phyloP scores from a whole-genome alignment of 2,888 invertebrate genomes.

The Caenorhabditis panamensis region DNA sequence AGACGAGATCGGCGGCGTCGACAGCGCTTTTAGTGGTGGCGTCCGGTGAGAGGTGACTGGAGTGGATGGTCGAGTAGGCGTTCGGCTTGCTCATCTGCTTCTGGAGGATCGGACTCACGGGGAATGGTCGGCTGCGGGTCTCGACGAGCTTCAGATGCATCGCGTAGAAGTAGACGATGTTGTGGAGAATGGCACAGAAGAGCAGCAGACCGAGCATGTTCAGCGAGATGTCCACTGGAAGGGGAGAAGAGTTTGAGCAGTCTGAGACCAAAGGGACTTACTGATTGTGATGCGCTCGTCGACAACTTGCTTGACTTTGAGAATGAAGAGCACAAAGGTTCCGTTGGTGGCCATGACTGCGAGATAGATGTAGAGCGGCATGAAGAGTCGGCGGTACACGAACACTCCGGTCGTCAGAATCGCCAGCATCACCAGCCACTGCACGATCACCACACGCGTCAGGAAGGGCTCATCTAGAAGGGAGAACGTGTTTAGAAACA shows the following conservation, averaged over 20 bases:
- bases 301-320: slow-evolving; percentile 39
- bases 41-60: background rate
- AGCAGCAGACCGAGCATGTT: slow-evolving; percentile 52
- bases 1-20: slow-evolving; percentile 7
- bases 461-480: slow-evolving; percentile 44
- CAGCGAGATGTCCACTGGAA: slow-evolving; percentile 56
- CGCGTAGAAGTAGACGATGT: slow-evolving; percentile 51
- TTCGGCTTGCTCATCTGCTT: slow-evolving; percentile 11
- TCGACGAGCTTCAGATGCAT: slow-evolving; percentile 47
- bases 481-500: too few species aligned
- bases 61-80: slow-evolving; percentile 30
- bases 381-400: slow-evolving; percentile 48
- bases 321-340: slow-evolving; percentile 38
- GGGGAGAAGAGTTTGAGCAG: background rate
- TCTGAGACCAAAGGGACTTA: too few species aligned
- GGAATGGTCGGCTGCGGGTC: slow-evolving; percentile 4
- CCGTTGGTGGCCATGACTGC: slow-evolving; percentile 49
- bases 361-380: slow-evolving; percentile 53
- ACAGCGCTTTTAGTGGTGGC: too few species aligned
- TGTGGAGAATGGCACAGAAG: slow-evolving; percentile 41
- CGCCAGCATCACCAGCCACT: slow-evolving; percentile 36
- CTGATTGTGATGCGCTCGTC: slow-evolving; percentile 42
- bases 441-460: slow-evolving; percentile 47
- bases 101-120: background rate
- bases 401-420: slow-evolving; percentile 35